Base-by-base conservation (phyloP, 2,797 vertebrate species). In the Acomys russatus region DNA sequence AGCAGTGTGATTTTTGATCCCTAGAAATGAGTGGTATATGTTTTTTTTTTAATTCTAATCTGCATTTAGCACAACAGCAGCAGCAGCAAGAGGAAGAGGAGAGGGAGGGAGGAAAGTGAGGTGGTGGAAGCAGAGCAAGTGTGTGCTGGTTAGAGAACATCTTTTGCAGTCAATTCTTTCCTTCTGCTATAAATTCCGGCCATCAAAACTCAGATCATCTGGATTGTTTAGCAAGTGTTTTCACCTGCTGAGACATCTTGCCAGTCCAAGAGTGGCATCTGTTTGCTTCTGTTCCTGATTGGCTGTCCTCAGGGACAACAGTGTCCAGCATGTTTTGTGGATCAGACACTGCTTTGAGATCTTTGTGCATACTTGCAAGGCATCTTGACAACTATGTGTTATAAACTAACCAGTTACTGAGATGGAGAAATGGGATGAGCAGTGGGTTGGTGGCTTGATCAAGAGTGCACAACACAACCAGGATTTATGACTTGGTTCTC, bases 1-100 rank as follows among this genome's bases (percentile, higher is more conserved):
- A 33, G 56, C 35, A 54, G 9, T 88, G 35, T 64, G 66, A 87
- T 94, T 95, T 96, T 79, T 87, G 38, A 83, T 86, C 8, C 35
- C 15, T 3, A 54, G 20, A 91, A 87, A 18, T 25, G 15, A 73
- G 54, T 59, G 3, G 23, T 56, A 28, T 44, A 44, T 44, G 44
- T 44, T 44, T 28, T 22, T 59, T 17, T 38, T 73, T 35, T 20
- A 59, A 61, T 73, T 73, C 23, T 38, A 61, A 14, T 23, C 11
- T 61, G 12, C 22, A 30, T 61, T 88, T 11, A 70, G 20, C 14
- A 20, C 44, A 44, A 44, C 44, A 49, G 35, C 1, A 64, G 23
- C 14, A 49, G 23, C 1, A 73, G 70, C 0, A 20, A 12, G 30
- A 6, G 10, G 74, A 12, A 4, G 9, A 15, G 25, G 5, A 59